A percentile compares a stretch with the other conserved stretches of the same genome.
Conservation (phyloP, 2,797 vertebrate genomes). For the Emydoidea blandingii region DNA sequence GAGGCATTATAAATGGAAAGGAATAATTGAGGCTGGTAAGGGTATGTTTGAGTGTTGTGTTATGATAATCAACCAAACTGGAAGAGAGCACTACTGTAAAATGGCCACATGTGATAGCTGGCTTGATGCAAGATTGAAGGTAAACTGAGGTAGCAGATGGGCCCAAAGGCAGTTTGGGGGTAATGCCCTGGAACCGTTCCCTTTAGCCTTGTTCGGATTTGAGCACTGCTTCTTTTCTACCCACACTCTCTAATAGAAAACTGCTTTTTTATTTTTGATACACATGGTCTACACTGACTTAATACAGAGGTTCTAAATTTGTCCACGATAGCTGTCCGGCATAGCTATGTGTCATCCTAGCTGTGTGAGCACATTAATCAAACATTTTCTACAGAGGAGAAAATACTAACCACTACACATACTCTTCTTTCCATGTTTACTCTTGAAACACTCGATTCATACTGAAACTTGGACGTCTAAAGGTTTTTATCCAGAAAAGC, state of each 20-base stretch:
- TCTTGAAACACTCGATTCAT: background rate
- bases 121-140: background rate
- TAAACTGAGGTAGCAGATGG: background rate
- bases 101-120: background rate
- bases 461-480: background rate
- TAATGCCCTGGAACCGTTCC: background rate
- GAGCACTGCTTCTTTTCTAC: background rate
- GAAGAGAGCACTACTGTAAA: background rate
- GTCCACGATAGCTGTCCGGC: background rate
- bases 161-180: background rate
- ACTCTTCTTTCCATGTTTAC: background rate
- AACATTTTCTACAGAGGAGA: background rate
- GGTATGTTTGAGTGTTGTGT: background rate
- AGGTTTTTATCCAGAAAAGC: background rate
- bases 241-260: background rate
- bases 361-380: background rate
- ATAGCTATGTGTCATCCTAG: background rate
- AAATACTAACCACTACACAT: background rate
- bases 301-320: background rate
- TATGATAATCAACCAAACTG: background rate
- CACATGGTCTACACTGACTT: background rate
- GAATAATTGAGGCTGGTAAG: background rate
- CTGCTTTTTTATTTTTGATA: background rate
- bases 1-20: background rate
- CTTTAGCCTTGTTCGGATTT: no score